Conservation (phyloP, 92 coral and sea anemone genomes). For the Paragorgia papillata region DNA sequence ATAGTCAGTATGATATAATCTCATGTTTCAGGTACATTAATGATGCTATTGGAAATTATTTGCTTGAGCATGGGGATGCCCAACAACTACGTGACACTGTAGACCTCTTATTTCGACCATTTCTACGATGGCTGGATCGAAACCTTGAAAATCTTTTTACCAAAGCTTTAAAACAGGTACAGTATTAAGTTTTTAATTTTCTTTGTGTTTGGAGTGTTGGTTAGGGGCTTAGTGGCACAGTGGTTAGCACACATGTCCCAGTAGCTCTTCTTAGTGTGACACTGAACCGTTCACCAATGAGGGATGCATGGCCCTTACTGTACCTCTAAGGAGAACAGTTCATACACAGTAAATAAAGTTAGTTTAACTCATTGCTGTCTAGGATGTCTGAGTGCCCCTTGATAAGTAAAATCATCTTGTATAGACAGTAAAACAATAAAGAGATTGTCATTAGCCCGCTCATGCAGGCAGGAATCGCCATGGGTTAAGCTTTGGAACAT, state of each 20-base stretch:
- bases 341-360: background rate
- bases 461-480: no score
- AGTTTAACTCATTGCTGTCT: no score
- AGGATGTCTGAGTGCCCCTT: background rate
- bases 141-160: slow-evolving; percentile 73
- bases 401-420: background rate
- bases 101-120: slow-evolving; percentile 83
- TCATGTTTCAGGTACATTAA: slow-evolving; percentile 68
- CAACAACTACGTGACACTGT: slow-evolving; percentile 61
- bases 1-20: no score
- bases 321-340: no score
- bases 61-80: slow-evolving; percentile 57
- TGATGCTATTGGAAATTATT: slow-evolving; percentile 62
- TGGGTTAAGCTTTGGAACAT: no score
- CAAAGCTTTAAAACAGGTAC: slow-evolving; percentile 84
- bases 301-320: no score
- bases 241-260: no score
- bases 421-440: background rate
- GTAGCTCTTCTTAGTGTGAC: no score
- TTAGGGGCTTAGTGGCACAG: no score
- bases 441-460: no score
- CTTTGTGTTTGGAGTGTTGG: no score
- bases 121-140: slow-evolving; percentile 89
- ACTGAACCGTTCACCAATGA: no score
- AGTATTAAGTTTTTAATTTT: background rate